phyloP scores from a whole-genome alignment of 2,888 invertebrate species.

The Nomada goodeniana region DNA sequence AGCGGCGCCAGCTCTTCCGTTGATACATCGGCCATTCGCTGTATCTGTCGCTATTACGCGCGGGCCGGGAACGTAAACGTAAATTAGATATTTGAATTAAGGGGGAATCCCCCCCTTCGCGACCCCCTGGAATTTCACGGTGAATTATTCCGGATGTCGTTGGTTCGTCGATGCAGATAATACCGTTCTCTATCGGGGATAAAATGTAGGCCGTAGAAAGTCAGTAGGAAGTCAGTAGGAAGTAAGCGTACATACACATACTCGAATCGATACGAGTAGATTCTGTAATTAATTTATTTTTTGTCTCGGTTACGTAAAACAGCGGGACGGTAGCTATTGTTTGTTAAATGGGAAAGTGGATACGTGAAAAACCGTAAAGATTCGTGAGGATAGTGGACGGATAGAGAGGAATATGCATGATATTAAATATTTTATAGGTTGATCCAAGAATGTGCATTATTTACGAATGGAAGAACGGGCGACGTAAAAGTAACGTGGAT shows the following conservation, averaged over 20 bases:
- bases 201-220: constrained; percentile 66
- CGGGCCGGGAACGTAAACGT: constrained; percentile 40
- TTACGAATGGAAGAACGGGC: no score
- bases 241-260: constrained; percentile 2
- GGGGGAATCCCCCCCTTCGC: background rate
- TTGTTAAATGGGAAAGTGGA: constrained; percentile 1
- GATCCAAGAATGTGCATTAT: no score
- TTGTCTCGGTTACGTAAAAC: constrained; percentile 11
- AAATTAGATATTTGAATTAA: constrained; percentile 54
- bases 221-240: constrained; percentile 44
- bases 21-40: constrained; percentile 33
- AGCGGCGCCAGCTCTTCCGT: constrained; percentile 65
- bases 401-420: background rate
- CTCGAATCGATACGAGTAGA: constrained; percentile 25
- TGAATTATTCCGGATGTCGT: constrained; percentile 63
- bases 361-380: background rate
- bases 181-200: constrained; percentile 33
- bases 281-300: constrained; percentile 46
- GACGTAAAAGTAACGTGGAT: no score
- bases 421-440: background rate
- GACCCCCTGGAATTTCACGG: constrained; percentile 25
- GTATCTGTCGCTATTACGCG: constrained; percentile 27
- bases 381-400: background rate
- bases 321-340: background rate
- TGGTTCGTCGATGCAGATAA: constrained; percentile 39